Evolutionary conservation across 1,140 invertebrate species (phyloP).

Genomic region (Linepithema humile): DNA sequence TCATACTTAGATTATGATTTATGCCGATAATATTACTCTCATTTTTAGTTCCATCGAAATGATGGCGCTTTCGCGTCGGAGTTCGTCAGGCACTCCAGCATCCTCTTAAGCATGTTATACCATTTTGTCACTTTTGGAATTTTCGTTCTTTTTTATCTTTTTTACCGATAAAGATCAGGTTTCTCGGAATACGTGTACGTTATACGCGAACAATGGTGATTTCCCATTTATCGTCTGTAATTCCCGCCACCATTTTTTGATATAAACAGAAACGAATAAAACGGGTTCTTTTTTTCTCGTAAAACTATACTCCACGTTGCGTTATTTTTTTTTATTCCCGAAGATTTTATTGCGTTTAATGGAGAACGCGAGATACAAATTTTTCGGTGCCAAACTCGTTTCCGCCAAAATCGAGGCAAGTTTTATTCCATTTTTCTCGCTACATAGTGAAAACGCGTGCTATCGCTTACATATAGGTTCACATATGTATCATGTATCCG

Average conservation of each 20-base stretch:
- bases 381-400: not conserved
- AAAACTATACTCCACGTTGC: not conserved
- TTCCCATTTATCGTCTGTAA: not conserved
- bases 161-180: slow-evolving; percentile 3
- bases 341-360: not conserved
- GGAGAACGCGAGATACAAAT: not conserved
- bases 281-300: not conserved
- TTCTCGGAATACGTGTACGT: not conserved
- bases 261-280: not conserved
- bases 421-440: slow-evolving; percentile 14
- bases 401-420: not conserved
- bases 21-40: too few species aligned
- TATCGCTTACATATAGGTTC: not conserved
- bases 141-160: slow-evolving; percentile 13
- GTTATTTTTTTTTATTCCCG: not conserved
- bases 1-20: too few species aligned
- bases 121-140: too few species aligned
- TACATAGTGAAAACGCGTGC: not conserved
- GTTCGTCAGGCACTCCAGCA: too few species aligned
- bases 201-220: not conserved
- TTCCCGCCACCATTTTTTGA: not conserved
- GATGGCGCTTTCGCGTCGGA: too few species aligned
- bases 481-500: not conserved
- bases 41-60: too few species aligned
- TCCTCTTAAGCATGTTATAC: too few species aligned